Base-by-base conservation (phyloP, 2,888 invertebrate species). In the Myathropa florea region DNA sequence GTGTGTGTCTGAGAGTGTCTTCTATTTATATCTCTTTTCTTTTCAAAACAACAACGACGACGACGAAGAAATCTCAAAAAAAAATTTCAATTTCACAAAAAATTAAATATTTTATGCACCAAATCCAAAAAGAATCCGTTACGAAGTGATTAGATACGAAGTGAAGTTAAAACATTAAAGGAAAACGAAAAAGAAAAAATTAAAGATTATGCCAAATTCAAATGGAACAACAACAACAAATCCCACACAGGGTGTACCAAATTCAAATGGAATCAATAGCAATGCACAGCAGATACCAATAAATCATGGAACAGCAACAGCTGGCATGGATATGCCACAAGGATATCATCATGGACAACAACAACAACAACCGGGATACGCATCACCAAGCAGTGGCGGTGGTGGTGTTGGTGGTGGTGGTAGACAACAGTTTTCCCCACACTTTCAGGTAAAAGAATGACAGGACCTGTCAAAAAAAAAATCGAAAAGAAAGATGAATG, bases 391-490 rank as follows among this genome's bases (percentile, higher is more conserved):
- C 33, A 67, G 73, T 14, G 77, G 71, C 23, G 46, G 63, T 10
- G 76, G 65, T 6, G 61, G 63, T 10, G 76, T 60, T 6, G 61
- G 64, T 12, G 33, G 79, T 63, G 39, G 39, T 26, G 60, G 59
- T n/a, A 61, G 30, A n/a, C 73, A 88, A 67, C 89, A 89, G 28
- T 89, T 89, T 83, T 88, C 89, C 28, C 72, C 83, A 83, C 88
- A 88, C 71, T 89, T 89, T 89, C 89, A 88, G 88, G 89, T 89
- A 82, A 21, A 24, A 18, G 14, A 3, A 67, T 63, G 53, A 64
- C 65, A 70, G 53, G 24, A 14, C n/a, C 12, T 28, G 23, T 21
- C 64, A 59, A 67, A n/a, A 46, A 65, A 26, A 18, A 30, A 7
- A n/a, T n/a, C n/a, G n/a, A n/a, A n/a, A n/a, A n/a, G n/a, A n/a